Evolutionary conservation across 1,140 invertebrate species (phyloP), one percentile per base, ranked within the genome.

Genomic region (Cotesia vestalis): DNA sequence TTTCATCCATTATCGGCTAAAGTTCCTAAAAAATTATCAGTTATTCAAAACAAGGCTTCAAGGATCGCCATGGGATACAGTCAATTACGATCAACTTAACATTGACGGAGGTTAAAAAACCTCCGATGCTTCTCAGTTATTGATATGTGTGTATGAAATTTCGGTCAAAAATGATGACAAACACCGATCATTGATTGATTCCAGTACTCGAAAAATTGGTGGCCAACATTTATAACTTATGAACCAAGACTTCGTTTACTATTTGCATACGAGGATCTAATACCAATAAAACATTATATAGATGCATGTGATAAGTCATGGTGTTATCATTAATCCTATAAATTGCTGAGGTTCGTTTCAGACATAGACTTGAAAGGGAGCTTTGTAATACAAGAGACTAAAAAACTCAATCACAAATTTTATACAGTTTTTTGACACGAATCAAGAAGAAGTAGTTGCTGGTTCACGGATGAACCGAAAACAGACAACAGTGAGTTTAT

Each of bases 401-500:
- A 4, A 3, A n/a, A 64, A 2, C 11, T 3, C 8, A 35, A 63
- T 38, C 20, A 17, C 9, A 38, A 27, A 34, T 73, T 73, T 64
- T 6, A 63, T n/a, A 14, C 11, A 8, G 8, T 73, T 14, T 73
- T 73, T 51, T 12, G 55, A 3, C 4, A 20, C 0, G 20, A 46
- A 8, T 38, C 69, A 34, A 11, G 3, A 4, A 38, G 63, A 12
- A 17, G 35, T 14, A 35, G 12, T 1, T 62, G 46, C 4, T 73
- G 64, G n/a, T 73, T 40, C 55, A 62, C 69, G 9, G 69, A 71
- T 63, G 62, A 46, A 8, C 64, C 69, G 4, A 71, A 64, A 14
- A 14, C 55, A 36, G 35, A 35, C 4, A 20, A 8, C 12, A 12
- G 51, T 35, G 35, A 66, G 4, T 66, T 64, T 36, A 6, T 71